phyloP scores from a whole-genome alignment of 2,113 vertebrate species.

The Petrocephalus microphthalmus region DNA sequence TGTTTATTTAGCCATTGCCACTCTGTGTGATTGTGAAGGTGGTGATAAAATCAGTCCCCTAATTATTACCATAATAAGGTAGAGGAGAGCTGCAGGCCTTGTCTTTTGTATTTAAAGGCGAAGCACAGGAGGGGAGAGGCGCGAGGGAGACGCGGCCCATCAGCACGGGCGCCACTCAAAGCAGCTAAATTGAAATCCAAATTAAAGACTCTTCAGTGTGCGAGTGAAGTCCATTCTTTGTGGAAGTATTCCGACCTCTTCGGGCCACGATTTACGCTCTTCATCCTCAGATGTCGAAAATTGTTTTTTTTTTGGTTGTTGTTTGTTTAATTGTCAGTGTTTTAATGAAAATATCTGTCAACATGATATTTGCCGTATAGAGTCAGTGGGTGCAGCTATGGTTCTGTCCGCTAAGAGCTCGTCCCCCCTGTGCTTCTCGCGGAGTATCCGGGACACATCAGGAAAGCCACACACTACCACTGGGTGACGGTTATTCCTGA shows the following conservation, averaged over 20 bases:
- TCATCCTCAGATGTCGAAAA: not conserved
- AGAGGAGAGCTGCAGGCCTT: constrained; percentile 69
- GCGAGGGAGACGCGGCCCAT: not conserved
- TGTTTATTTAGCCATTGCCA: constrained; percentile 82
- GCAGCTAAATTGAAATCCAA: constrained; percentile 3
- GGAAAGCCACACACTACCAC: constrained; percentile 38
- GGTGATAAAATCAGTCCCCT: constrained; percentile 87
- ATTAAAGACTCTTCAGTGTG: constrained; percentile 12
- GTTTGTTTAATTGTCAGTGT: not conserved
- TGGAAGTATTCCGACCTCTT: not conserved
- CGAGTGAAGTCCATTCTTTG: not conserved
- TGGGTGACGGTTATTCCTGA: constrained; percentile 42
- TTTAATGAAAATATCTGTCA: not conserved
- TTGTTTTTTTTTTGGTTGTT: not conserved
- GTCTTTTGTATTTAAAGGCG: constrained; percentile 61
- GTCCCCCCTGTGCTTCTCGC: constrained; percentile 34
- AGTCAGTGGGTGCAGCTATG: constrained; percentile 6
- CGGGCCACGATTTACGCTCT: not conserved
- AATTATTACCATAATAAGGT: constrained; percentile 90
- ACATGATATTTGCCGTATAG: not conserved
- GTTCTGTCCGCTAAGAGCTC: constrained; percentile 24
- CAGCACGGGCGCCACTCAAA: not conserved
- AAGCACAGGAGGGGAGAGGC: constrained; percentile 27
- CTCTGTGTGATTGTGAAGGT: constrained; percentile 77
- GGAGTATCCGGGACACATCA: constrained; percentile 37